Base-by-base conservation (phyloP, 2,113 vertebrate species). In the Ellobius talpinus region DNA sequence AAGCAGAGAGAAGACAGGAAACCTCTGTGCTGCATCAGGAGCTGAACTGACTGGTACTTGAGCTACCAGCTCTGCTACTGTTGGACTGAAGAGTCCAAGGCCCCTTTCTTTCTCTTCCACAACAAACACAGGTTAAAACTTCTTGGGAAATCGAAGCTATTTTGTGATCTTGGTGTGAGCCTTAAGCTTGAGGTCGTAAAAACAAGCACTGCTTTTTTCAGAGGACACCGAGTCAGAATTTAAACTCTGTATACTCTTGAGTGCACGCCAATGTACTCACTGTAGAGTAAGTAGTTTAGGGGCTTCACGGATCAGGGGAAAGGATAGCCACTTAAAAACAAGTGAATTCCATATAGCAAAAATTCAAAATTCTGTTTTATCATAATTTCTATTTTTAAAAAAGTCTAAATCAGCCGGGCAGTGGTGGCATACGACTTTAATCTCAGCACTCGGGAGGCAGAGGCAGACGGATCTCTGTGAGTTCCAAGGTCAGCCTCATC, bases 141-240 rank as follows among this genome's bases (percentile, higher is more conserved):
- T 87, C 39, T 86, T 76, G 39, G 45, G 17, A 97, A 96, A 87
- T 63, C 19, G 79, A 87, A 66, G n/a, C 84, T 70, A 93, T 63
- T 93, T 96, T 90, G 94, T 81, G 39, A 91, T 79, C 31, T 29
- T 93, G 13, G 87, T 11, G 66, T 96, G 31, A 95, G 91, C 93
- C 93, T 94, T 95, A 97, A 96, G 90, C 72, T 85, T 21, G 19
- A 88, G 7, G 13, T 85, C n/a, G 94, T 61, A 74, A 90, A 90
- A 78, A 72, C 58, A 95, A 93, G 24, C 42, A 70, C 31, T 58
- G 77, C 16, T 90, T 97, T 61, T 90, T 97, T 61, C 26, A 55
- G 81, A 4, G 70, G 66, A 47, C 29, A 50, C 39, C 11, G 45
- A 94, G n/a, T 14, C 76, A 85, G 52, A n/a, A 90, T 90, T 89